Percentiles rank a stretch among this genome's conserved stretches.
Conservation (phyloP, 1,140 invertebrate species). For the Thrips palmi region DNA sequence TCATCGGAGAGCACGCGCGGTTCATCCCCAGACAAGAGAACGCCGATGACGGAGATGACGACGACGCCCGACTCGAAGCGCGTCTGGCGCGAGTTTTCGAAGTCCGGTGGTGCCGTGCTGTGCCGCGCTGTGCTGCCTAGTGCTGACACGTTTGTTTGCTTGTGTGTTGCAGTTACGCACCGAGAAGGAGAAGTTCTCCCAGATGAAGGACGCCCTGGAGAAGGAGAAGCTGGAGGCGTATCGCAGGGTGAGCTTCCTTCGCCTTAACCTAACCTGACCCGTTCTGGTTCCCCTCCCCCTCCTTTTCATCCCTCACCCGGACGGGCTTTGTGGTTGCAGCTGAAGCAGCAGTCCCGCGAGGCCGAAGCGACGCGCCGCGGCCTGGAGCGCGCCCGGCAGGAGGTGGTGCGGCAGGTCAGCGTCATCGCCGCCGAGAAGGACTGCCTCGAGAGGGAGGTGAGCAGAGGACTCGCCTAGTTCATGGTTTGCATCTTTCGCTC, state of each 20-base stretch:
- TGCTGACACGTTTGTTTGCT: too few species aligned
- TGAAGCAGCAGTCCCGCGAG: conserved; percentile 33
- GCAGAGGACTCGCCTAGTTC: too few species aligned
- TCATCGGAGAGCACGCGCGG: too few species aligned
- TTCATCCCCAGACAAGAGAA: too few species aligned
- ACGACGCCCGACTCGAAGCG: conserved; percentile 19
- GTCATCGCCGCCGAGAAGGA: conserved; percentile 37
- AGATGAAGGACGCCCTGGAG: conserved; percentile 25
- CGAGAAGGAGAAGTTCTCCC: conserved; percentile 26
- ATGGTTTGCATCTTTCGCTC: too few species aligned
- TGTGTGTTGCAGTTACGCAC: conserved; percentile 21
- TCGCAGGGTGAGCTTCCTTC: conserved; percentile 23
- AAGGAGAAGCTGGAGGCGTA: conserved; percentile 27
- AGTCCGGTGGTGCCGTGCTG: conserved; percentile 18
- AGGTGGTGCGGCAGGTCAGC: conserved; percentile 36
- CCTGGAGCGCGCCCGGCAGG: conserved; percentile 34
- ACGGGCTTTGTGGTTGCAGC: conserved; percentile 21
- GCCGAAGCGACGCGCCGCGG: conserved; percentile 33
- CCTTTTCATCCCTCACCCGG: neutral
- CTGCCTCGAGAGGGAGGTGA: conserved; percentile 34
- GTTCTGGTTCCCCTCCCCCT: neutral
- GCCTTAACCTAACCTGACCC: too few species aligned
- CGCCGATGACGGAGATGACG: conserved; percentile 18
- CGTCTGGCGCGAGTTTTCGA: conserved; percentile 20
- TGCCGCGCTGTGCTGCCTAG: conserved; percentile 17